Conservation (phyloP, 2,113 vertebrate species). For the Collichthys lucidus region DNA sequence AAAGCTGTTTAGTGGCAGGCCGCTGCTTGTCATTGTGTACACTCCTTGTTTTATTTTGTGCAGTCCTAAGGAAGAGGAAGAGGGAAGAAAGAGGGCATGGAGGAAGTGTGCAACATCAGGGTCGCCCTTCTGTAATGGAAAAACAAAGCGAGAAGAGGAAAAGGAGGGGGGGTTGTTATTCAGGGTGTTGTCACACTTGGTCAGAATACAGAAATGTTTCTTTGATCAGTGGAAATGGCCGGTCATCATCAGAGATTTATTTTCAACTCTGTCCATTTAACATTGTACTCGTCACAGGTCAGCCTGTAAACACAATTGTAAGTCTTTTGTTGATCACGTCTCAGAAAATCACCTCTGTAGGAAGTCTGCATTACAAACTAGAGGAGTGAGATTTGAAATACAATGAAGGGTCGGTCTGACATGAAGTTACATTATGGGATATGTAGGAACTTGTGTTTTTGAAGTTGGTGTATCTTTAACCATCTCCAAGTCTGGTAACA, state of each 20-base stretch:
- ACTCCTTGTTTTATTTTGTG: constrained; percentile 33
- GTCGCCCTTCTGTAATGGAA: constrained; percentile 31
- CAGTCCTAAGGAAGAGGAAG: constrained; percentile 61
- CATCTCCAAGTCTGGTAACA: too few species aligned
- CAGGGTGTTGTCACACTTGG: constrained; percentile 17
- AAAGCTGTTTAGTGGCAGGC: constrained; percentile 25
- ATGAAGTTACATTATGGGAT: not conserved
- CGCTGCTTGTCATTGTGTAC: constrained; percentile 50
- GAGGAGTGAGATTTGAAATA: not conserved
- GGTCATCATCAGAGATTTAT: constrained; percentile 8
- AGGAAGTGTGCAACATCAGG: constrained; percentile 54
- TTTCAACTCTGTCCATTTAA: not conserved
- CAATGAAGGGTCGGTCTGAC: not conserved
- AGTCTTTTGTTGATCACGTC: not conserved
- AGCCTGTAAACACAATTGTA: not conserved
- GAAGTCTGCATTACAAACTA: not conserved
- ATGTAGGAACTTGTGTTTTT: not conserved
- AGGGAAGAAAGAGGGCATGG: constrained; percentile 37
- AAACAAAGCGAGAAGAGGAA: constrained; percentile 52
- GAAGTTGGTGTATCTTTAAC: not conserved
- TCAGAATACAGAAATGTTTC: not conserved
- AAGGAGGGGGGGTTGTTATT: not conserved
- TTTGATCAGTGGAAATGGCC: not conserved
- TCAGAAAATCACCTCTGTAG: not conserved
- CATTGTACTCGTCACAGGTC: not conserved